phyloP scores from a whole-genome alignment of 2,797 vertebrate species.

The Nasua narica region DNA sequence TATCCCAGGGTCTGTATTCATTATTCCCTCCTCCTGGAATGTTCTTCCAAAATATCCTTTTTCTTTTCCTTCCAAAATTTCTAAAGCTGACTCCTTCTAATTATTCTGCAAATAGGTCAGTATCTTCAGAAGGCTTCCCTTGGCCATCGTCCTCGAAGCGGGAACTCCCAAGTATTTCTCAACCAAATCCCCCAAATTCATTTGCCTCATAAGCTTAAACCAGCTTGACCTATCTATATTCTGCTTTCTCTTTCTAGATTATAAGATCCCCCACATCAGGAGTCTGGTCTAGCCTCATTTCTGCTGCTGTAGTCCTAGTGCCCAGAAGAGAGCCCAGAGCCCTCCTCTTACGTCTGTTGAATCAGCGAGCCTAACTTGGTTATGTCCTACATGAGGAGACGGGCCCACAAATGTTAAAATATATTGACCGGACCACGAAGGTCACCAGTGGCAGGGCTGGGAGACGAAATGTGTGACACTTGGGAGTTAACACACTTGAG shows the following conservation, averaged over 20 bases:
- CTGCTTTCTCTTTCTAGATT: background rate
- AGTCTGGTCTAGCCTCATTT: rapidly evolving
- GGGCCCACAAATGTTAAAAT: rapidly evolving
- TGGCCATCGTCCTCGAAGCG: background rate
- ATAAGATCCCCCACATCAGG: no score
- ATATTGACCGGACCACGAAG: rapidly evolving
- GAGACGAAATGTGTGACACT: rapidly evolving
- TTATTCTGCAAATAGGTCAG: no score
- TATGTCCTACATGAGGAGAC: rapidly evolving
- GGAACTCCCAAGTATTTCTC: background rate
- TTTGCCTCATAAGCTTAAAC: background rate
- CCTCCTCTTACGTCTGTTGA: rapidly evolving
- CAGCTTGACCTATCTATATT: background rate
- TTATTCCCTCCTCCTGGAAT: background rate
- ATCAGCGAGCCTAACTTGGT: rapidly evolving
- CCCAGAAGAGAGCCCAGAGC: background rate
- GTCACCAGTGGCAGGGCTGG: background rate
- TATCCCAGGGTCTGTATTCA: background rate
- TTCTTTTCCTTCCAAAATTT: background rate
- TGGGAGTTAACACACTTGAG: rapidly evolving
- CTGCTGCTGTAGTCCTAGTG: rapidly evolving
- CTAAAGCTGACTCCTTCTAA: background rate
- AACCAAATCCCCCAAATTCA: background rate
- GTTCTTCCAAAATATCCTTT: background rate
- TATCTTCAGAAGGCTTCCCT: background rate